Conservation (phyloP, 2,797 vertebrate genomes). For the Crax fasciolata region DNA sequence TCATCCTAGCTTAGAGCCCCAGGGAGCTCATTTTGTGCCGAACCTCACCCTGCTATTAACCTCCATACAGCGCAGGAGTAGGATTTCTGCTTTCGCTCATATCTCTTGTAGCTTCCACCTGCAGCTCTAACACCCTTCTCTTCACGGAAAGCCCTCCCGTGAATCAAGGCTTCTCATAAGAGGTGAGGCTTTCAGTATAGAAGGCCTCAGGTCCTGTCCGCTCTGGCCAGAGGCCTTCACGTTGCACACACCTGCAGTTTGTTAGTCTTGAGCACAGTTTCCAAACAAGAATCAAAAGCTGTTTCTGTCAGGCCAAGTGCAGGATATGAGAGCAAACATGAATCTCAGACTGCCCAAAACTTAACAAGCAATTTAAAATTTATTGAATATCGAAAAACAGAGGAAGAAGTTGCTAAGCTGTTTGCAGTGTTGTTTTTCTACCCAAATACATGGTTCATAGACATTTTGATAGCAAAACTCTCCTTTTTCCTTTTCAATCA, state of each 20-base stretch:
- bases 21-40: not conserved
- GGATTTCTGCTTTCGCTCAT: not conserved
- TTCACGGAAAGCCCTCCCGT: not conserved
- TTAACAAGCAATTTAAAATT: not conserved
- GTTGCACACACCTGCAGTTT: not conserved
- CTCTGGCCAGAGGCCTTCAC: not conserved
- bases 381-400: not conserved
- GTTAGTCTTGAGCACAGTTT: not conserved
- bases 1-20: not conserved
- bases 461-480: conserved; percentile 19
- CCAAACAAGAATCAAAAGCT: not conserved
- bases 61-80: not conserved
- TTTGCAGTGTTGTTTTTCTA: conserved; percentile 15
- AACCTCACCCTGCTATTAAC: not conserved
- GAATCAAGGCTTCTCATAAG: not conserved
- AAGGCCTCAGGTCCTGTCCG: not conserved
- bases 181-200: not conserved
- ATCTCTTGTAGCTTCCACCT: not conserved
- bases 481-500: not conserved
- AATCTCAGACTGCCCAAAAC: not conserved
- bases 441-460: not conserved
- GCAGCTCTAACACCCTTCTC: not conserved
- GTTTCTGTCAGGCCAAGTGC: not conserved
- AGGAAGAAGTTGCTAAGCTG: not conserved
- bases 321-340: not conserved